Evolutionary conservation across 2,888 invertebrate genomes (phyloP).

Genomic region (Nomada hirtipes): DNA sequence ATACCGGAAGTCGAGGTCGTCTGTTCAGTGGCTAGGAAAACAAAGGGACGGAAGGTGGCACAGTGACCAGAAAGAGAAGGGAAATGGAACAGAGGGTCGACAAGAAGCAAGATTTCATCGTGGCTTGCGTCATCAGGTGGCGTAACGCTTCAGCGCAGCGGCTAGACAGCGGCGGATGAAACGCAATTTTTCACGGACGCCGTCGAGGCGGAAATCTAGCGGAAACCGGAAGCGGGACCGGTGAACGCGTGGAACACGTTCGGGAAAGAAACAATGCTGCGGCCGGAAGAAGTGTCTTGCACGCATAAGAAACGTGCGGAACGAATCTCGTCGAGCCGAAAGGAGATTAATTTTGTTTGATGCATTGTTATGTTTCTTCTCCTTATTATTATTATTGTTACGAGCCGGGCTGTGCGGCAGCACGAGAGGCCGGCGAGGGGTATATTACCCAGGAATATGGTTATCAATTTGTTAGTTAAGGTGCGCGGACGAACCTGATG

Average conservation of each 20-base stretch:
- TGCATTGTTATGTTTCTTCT: conserved; percentile 48
- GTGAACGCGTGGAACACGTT: conserved; percentile 58
- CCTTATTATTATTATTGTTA: conserved; percentile 6
- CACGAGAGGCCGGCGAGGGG: too few relatives aligned
- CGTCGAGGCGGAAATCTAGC: conserved; percentile 64
- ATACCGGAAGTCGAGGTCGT: conserved; percentile 32
- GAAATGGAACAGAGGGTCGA: conserved; percentile 12
- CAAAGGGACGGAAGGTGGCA: conserved; percentile 26
- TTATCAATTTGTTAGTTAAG: too few relatives aligned
- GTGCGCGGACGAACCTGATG: too few relatives aligned
- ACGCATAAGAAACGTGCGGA: conserved; percentile 38
- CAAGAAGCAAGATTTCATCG: conserved; percentile 57
- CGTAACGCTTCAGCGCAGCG: conserved; percentile 53
- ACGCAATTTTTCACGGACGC: conserved; percentile 74
- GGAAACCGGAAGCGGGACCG: conserved; percentile 74
- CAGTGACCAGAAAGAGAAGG: conserved; percentile 16
- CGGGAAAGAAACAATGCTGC: conserved; percentile 52
- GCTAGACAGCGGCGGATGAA: conserved; percentile 46
- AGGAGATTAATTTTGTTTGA: conserved; percentile 58
- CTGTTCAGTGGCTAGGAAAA: conserved; percentile 24
- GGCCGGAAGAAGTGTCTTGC: conserved; percentile 48
- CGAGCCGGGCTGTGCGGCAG: too few relatives aligned
- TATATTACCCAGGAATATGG: too few relatives aligned
- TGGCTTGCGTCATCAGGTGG: conserved; percentile 59
- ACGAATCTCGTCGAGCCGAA: conserved; percentile 50